These are phyloP conservation scores for Varroa destructor DNA, from an alignment of 1,140 invertebrate genomes.

Conservation along the genomic window DNA sequence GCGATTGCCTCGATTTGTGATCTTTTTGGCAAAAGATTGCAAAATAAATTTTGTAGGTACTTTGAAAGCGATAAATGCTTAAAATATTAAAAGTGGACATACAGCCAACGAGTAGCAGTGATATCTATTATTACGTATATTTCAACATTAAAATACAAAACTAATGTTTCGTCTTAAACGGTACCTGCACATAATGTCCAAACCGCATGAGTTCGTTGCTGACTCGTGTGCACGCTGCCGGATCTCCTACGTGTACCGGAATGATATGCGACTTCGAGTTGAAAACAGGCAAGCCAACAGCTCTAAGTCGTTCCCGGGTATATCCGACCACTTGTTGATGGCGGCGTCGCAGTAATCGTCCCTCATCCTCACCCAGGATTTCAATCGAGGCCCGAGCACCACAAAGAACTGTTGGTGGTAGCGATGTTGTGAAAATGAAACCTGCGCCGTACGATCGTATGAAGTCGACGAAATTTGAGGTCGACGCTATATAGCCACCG, in stretches of 20 bases:
- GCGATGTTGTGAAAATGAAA: conserved; percentile 94
- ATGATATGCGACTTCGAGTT: conserved; percentile 91
- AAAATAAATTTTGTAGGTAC: too few relatives aligned
- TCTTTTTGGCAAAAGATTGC: too few relatives aligned
- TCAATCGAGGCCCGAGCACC: conserved; percentile 58
- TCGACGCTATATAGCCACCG: conserved; percentile 88
- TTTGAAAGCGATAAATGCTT: too few relatives aligned
- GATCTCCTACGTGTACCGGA: conserved; percentile 82
- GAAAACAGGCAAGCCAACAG: conserved; percentile 73
- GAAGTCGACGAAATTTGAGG: conserved; percentile 67
- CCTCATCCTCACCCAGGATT: conserved; percentile 74
- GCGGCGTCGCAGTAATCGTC: conserved; percentile 54
- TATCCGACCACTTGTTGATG: conserved; percentile 81
- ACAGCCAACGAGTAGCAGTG: too few relatives aligned
- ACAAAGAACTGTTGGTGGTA: conserved; percentile 79
- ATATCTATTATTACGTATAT: too few relatives aligned
- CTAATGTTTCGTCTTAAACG: conserved; percentile 9
- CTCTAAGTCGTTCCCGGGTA: conserved; percentile 60
- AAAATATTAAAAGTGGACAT: too few relatives aligned
- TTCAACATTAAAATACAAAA: too few relatives aligned
- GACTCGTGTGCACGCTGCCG: conserved; percentile 59
- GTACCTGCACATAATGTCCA: conserved; percentile 69
- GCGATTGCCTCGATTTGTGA: too few relatives aligned
- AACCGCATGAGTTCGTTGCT: conserved; percentile 72
- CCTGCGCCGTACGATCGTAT: conserved; percentile 79